Conservation (phyloP, 2,113 vertebrate genomes). For the Istiophorus platypterus region DNA sequence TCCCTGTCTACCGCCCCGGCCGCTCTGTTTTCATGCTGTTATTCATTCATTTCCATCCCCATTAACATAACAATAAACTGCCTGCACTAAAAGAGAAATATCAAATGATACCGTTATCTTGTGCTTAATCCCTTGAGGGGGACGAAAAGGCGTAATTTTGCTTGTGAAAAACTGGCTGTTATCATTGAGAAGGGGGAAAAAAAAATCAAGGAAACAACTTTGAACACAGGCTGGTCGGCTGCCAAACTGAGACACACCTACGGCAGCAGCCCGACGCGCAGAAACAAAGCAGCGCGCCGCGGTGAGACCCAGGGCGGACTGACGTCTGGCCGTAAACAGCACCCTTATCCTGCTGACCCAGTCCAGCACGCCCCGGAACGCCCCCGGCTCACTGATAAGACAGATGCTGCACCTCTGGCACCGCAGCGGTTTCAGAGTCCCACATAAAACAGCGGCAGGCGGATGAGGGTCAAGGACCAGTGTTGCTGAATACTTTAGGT, state of each 20-base stretch:
- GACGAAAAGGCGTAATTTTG: background rate
- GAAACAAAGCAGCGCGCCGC: background rate
- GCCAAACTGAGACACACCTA: conserved; percentile 34
- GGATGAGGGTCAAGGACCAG: background rate
- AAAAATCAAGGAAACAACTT: background rate
- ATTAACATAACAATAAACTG: conserved; percentile 10
- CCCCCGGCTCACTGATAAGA: conserved; percentile 53
- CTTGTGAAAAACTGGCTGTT: background rate
- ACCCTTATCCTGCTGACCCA: conserved; percentile 69
- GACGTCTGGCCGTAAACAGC: conserved; percentile 35
- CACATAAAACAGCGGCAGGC: background rate
- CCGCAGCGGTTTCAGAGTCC: background rate
- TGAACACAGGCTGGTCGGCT: conserved; percentile 10
- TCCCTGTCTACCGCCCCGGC: background rate
- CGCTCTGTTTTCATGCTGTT: conserved; percentile 1
- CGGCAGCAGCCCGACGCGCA: background rate
- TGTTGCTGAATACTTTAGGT: background rate
- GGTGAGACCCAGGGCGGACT: background rate
- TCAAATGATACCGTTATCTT: background rate
- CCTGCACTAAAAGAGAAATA: too few relatives aligned
- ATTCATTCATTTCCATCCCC: background rate
- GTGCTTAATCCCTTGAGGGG: background rate
- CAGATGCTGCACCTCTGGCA: conserved; percentile 4
- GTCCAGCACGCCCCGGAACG: conserved; percentile 50
- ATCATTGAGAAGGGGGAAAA: background rate